Evolutionary conservation across 2,797 vertebrate species (phyloP).

Genomic region (Halcyon chelicuti): DNA sequence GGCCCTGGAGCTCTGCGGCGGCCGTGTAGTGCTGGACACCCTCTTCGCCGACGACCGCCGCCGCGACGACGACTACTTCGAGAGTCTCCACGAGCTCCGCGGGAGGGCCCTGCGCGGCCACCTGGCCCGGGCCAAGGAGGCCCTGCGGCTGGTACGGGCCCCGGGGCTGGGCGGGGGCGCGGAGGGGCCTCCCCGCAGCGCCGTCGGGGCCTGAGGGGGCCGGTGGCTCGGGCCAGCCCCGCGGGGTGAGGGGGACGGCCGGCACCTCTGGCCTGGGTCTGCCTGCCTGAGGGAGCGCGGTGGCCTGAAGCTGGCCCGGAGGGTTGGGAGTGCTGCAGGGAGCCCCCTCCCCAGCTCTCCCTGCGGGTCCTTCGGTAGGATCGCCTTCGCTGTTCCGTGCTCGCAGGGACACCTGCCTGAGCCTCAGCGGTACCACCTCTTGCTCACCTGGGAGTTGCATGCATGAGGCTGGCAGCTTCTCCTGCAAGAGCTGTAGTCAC

Average conservation of each 20-base stretch:
- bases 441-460: fast-evolving
- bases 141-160: slow-evolving; percentile 82
- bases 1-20: slow-evolving; percentile 89
- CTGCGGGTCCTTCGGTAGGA: background rate
- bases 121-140: slow-evolving; percentile 79
- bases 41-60: slow-evolving; percentile 80
- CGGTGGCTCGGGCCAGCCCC: background rate
- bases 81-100: slow-evolving; percentile 89
- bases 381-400: background rate
- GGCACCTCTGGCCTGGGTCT: background rate
- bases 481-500: fast-evolving
- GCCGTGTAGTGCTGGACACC: slow-evolving; percentile 85
- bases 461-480: fast-evolving
- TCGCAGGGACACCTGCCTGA: fast-evolving
- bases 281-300: background rate
- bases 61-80: slow-evolving; percentile 85
- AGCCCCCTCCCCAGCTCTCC: too few species aligned
- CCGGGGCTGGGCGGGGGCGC: background rate
- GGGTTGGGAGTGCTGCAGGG: background rate
- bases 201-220: background rate
- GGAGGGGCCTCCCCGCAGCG: background rate
- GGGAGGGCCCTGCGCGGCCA: slow-evolving; percentile 85
- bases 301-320: background rate
- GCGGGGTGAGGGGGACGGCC: background rate
- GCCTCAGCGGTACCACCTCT: background rate